These are phyloP conservation scores for Morpho deidamia DNA, from an alignment of 2,888 invertebrate genomes.

Conservation along the genomic window DNA sequence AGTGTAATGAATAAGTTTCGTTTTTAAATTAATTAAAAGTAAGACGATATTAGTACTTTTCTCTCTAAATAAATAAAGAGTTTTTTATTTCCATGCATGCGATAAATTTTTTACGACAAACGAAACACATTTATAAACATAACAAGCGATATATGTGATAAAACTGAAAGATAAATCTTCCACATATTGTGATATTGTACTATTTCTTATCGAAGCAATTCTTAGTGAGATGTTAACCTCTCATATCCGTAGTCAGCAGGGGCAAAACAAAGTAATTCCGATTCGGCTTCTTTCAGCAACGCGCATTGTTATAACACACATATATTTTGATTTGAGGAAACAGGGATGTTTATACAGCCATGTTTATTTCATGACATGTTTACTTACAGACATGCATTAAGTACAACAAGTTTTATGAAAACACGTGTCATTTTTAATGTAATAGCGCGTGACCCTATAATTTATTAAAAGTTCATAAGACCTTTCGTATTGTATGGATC, in stretches of 20 bases:
- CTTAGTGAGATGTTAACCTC: slow-evolving; percentile 31
- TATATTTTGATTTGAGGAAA: slow-evolving; percentile 62
- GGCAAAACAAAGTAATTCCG: slow-evolving; percentile 66
- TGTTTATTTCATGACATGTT: slow-evolving; percentile 50
- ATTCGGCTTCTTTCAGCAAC: slow-evolving; percentile 44
- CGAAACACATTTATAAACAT: slow-evolving; percentile 6
- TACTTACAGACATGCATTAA: slow-evolving; percentile 32
- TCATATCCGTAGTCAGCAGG: slow-evolving; percentile 32
- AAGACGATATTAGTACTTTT: no score
- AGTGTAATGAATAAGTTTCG: no score
- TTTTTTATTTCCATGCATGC: not conserved
- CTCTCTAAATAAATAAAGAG: no score
- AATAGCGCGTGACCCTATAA: not conserved
- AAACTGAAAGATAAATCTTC: slow-evolving; percentile 7
- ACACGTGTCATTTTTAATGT: not conserved
- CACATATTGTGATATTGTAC: slow-evolving; percentile 16
- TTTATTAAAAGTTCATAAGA: no score
- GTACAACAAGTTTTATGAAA: not conserved
- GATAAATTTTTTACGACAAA: slow-evolving; percentile 1
- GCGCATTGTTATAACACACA: slow-evolving; percentile 41
- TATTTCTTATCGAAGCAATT: slow-evolving; percentile 20
- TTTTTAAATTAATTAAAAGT: no score
- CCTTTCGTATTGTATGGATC: no score
- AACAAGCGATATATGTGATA: slow-evolving; percentile 4
- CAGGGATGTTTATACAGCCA: slow-evolving; percentile 33